Evolutionary conservation across 2,888 invertebrate species (phyloP).

Genomic region (Anticlea derivata): DNA sequence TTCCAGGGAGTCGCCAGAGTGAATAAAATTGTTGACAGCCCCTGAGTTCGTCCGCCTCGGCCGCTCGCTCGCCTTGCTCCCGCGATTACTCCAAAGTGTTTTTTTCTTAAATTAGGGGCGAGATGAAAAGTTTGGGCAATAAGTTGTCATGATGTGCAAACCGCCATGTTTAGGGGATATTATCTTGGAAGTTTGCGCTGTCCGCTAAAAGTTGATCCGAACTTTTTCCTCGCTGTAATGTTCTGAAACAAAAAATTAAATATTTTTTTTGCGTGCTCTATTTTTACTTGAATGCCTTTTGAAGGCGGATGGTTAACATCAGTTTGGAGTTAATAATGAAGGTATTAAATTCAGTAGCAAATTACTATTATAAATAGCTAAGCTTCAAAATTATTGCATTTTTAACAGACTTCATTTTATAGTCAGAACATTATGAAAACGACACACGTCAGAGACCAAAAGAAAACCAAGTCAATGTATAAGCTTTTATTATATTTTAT

Average conservation of each 20-base stretch:
- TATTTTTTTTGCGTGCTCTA: neutral
- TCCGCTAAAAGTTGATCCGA: slow-evolving; percentile 24
- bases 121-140: slow-evolving; percentile 50
- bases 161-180: slow-evolving; percentile 30
- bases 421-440: too few species aligned
- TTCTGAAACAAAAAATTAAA: slow-evolving; percentile 10
- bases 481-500: too few species aligned
- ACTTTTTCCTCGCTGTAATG: slow-evolving; percentile 17
- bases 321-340: too few species aligned
- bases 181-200: slow-evolving; percentile 30
- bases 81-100: slow-evolving; percentile 40
- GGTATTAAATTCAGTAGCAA: too few species aligned
- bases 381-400: too few species aligned
- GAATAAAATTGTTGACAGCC: slow-evolving; percentile 61
- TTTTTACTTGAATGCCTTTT: neutral
- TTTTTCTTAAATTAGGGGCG: slow-evolving; percentile 45
- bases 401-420: too few species aligned
- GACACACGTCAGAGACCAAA: too few species aligned
- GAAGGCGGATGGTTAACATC: too few species aligned
- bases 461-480: too few species aligned
- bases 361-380: too few species aligned
- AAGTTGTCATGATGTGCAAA: slow-evolving; percentile 56
- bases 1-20: slow-evolving; percentile 53
- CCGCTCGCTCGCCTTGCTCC: neutral
- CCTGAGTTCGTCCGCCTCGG: slow-evolving; percentile 27